Evolutionary conservation across 2,113 vertebrate genomes (phyloP).

Genomic region (Dicentrarchus labrax): DNA sequence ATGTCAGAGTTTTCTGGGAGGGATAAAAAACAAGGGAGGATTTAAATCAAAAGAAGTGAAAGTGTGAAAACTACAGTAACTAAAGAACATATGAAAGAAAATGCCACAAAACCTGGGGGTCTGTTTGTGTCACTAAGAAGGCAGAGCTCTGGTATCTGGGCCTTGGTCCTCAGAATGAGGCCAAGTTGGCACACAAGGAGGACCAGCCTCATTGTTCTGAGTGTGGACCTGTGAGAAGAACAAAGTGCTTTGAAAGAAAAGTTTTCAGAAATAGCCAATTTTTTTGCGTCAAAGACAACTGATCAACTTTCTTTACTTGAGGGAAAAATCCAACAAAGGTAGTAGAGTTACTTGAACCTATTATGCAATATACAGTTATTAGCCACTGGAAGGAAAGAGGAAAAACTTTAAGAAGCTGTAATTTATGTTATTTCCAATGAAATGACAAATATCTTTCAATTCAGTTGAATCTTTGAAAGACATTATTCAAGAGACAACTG

Average conservation of each 20-base stretch:
- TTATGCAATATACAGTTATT: slow-evolving; percentile 11
- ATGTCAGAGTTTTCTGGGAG: slow-evolving; percentile 80
- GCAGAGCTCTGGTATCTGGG: slow-evolving; percentile 53
- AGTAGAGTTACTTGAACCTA: background rate
- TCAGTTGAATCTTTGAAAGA: background rate
- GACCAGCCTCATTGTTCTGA: slow-evolving; percentile 71
- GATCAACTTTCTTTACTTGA: background rate
- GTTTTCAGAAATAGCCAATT: background rate
- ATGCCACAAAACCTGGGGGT: slow-evolving; percentile 73
- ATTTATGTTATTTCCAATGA: slow-evolving; percentile 2
- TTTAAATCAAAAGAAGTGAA: background rate
- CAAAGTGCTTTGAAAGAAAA: slow-evolving; percentile 21
- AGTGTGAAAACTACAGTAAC: too few species aligned
- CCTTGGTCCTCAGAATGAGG: slow-evolving; percentile 67
- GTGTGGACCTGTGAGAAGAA: slow-evolving; percentile 30
- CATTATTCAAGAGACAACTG: background rate
- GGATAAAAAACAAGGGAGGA: slow-evolving; percentile 3
- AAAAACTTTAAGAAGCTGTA: background rate
- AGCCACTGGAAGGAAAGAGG: background rate
- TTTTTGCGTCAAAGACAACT: background rate
- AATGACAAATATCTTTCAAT: background rate
- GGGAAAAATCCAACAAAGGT: background rate
- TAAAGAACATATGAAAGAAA: background rate
- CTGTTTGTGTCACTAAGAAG: slow-evolving; percentile 52
- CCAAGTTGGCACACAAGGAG: slow-evolving; percentile 73